A percentile compares a stretch with the other conserved stretches of the same genome.
Conservation (phyloP, 2,888 invertebrate genomes). For the Drosophila macrospina region DNA sequence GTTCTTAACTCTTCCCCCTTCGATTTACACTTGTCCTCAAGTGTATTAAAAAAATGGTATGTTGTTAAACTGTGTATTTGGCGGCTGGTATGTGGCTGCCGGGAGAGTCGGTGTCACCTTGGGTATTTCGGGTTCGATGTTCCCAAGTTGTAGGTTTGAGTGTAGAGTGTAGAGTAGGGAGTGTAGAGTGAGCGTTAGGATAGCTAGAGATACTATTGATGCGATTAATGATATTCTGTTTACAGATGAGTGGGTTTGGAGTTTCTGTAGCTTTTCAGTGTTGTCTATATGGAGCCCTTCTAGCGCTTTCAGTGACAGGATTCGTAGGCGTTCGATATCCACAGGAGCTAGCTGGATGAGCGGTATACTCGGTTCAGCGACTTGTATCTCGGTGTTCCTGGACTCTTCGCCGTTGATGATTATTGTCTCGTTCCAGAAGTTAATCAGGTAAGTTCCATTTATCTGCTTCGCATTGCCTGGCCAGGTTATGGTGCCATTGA, state of each 20-base stretch:
- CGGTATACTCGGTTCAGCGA: neutral
- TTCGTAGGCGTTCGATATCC: neutral
- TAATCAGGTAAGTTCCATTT: neutral
- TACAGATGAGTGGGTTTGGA: conserved; percentile 2
- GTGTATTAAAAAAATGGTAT: conserved; percentile 1
- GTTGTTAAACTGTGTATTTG: neutral
- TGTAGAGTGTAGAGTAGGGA: too few relatives aligned
- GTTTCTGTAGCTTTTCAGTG: neutral
- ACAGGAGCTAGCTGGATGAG: conserved; percentile 2
- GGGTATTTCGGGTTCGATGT: neutral
- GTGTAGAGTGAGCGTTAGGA: conserved; percentile 4
- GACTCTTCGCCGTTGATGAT: conserved; percentile 7
- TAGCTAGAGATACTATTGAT: conserved; percentile 4
- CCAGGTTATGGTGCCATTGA: too few relatives aligned
- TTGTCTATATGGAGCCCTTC: conserved; percentile 1
- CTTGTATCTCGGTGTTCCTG: conserved; percentile 5
- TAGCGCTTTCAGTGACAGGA: neutral
- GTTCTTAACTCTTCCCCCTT: neutral
- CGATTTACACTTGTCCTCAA: conserved; percentile 2
- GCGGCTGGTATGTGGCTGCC: conserved; percentile 2
- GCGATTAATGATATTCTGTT: conserved; percentile 1
- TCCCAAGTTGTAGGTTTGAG: conserved; percentile 1
- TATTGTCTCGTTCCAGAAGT: conserved; percentile 8
- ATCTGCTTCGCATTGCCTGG: neutral
- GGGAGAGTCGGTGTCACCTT: conserved; percentile 1